Base-by-base conservation (phyloP, 2,113 vertebrate species). In the Arvicanthis niloticus region DNA sequence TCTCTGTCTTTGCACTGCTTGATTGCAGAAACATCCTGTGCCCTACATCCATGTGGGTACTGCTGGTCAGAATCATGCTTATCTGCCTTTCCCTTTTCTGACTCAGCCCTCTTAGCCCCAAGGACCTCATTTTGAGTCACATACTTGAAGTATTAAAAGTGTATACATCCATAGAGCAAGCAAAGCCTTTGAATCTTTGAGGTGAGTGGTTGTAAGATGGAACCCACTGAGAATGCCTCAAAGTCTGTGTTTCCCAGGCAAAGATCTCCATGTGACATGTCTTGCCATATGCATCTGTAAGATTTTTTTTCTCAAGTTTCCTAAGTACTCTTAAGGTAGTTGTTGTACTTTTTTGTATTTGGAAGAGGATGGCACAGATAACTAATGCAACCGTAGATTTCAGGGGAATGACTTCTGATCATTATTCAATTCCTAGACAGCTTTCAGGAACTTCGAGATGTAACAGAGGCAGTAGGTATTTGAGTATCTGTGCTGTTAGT, bases 241-340 rank as follows among this genome's bases (percentile, higher is more conserved):
- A 56, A 40, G 29, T 21, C 15, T 53, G 13, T 70, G 16, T 34
- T 86, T 1, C 1, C 7, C 3, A 58, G 12, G 60, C 73, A 42
- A 94, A 76, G 73, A 67, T 82, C 77, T 91, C 26, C 48, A 91
- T 10, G 1, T 10, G 10, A 26, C 56, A 78, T 40, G 67, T 77
- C 62, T 84, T 72, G 17, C 81, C 8, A 19, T 75, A 73, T 19
- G 17, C 31, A 75, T 88, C 22, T 16, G 1, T 80, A 45, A 95
- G 40, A 91, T 86, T 93, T 77, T 76, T 88, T 31, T 15, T 65
- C 75, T 91, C 89, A 60, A 91, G 21, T 42, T 95, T 96, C 76
- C 65, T 81, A 11, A 87, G 70, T 72, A 88, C 1, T 6, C 16
- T 84, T 89, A 90, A 90, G 37, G 56, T 22, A 1, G 42, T 90